phyloP scores from a whole-genome alignment of 1,140 invertebrate genomes.

The Zaprionus tsacasi region DNA sequence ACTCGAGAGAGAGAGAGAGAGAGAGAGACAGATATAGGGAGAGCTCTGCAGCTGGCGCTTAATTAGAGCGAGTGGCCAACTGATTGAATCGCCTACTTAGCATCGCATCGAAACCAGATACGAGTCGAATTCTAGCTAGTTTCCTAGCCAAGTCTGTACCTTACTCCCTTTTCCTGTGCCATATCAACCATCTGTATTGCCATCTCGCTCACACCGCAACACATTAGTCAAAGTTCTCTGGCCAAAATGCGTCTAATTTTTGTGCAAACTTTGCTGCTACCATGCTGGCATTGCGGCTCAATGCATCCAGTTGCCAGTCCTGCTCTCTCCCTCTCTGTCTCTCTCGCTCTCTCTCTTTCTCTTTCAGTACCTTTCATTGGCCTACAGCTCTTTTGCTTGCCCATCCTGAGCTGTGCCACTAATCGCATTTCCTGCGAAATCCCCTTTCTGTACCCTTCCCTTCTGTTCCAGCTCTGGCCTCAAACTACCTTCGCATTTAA shows the following conservation, averaged over 20 bases:
- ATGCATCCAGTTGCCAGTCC: constrained; percentile 4
- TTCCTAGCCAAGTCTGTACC: too few species aligned
- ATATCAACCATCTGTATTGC: constrained; percentile 42
- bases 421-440: neutral
- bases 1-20: too few species aligned
- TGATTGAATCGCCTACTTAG: constrained; percentile 50
- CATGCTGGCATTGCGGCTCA: constrained; percentile 21
- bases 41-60: constrained; percentile 38
- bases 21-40: neutral
- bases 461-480: neutral
- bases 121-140: neutral
- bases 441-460: neutral
- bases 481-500: neutral
- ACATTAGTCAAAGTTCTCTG: constrained; percentile 43
- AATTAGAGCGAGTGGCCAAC: constrained; percentile 51
- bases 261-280: constrained; percentile 45
- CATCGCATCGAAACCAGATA: neutral
- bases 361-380: neutral
- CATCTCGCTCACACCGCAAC: neutral
- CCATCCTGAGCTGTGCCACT: neutral
- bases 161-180: too few species aligned
- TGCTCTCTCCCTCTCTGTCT: neutral
- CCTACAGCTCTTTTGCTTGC: neutral
- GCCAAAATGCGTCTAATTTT: constrained; percentile 56
- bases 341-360: neutral